These are phyloP conservation scores for Pseudochirops cupreus DNA, from an alignment of 2,797 vertebrate species.

Conservation along the genomic window DNA sequence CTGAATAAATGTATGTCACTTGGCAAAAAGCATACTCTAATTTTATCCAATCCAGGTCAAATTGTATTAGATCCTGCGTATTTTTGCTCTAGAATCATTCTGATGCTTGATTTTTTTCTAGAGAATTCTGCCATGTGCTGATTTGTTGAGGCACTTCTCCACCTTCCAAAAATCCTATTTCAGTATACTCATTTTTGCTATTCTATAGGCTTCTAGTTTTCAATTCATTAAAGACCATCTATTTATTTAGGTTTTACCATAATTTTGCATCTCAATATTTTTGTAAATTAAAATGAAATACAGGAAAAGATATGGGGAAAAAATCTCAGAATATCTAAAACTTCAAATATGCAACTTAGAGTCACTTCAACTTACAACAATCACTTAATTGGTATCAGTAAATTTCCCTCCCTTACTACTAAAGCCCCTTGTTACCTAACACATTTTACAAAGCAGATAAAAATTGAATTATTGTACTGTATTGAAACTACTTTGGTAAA, in stretches of 20 bases:
- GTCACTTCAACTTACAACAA: constrained; percentile 34
- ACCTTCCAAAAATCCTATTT: neutral
- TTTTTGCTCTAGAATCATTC: neutral
- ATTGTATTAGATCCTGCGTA: neutral
- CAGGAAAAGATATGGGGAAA: constrained; percentile 29
- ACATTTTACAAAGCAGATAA: constrained; percentile 33
- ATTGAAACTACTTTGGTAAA: constrained; percentile 35
- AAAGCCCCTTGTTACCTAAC: neutral
- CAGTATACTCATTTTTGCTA: neutral
- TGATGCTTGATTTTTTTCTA: neutral
- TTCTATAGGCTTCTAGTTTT: neutral
- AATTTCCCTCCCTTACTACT: constrained; percentile 19
- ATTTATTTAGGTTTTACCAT: constrained; percentile 27
- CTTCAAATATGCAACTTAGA: constrained; percentile 10
- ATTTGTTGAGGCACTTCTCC: neutral
- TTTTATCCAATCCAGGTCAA: neutral
- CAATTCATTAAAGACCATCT: neutral
- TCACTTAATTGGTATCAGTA: neutral
- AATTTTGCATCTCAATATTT: neutral
- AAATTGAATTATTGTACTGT: constrained; percentile 18
- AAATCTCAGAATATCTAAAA: constrained; percentile 20
- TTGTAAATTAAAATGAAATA: constrained; percentile 53
- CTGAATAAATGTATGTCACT: neutral
- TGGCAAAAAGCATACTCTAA: neutral
- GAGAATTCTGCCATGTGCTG: neutral